phyloP scores from a whole-genome alignment of 2,113 vertebrate genomes.

The Crotalus viridis region DNA sequence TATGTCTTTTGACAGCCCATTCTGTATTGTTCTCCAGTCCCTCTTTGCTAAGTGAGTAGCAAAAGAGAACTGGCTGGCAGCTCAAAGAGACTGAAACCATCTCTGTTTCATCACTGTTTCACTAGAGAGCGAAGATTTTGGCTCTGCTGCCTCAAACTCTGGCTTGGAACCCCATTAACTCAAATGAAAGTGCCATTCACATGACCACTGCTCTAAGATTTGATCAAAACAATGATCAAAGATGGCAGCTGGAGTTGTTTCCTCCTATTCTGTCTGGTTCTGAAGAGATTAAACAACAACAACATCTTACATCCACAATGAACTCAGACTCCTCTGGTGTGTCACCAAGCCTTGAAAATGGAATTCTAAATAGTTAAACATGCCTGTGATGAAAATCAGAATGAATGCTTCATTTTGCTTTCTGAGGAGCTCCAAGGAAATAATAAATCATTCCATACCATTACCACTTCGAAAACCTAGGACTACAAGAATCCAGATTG shows the following conservation, averaged over 20 bases:
- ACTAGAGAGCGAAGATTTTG: neutral
- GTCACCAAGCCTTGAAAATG: neutral
- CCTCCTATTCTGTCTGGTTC: neutral
- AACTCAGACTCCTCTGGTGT: neutral
- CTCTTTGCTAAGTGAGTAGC: neutral
- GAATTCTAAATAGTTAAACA: neutral
- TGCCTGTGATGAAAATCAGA: neutral
- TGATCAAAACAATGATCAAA: neutral
- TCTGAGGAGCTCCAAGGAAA: neutral
- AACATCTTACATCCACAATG: neutral
- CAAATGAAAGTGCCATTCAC: neutral
- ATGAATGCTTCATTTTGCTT: neutral
- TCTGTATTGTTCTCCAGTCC: conserved; percentile 11
- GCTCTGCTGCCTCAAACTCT: neutral
- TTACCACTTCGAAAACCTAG: neutral
- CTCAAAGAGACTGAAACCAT: neutral
- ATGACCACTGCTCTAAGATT: neutral
- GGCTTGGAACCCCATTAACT: neutral
- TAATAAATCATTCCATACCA: neutral
- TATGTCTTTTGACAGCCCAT: conserved; percentile 17
- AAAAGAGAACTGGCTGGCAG: neutral
- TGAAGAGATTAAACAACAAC: neutral
- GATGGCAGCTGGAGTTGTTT: neutral
- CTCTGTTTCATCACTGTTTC: neutral
- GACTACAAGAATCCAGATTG: neutral